Evolutionary conservation across 2,797 vertebrate genomes (phyloP).

Genomic region (Artibeus jamaicensis): DNA sequence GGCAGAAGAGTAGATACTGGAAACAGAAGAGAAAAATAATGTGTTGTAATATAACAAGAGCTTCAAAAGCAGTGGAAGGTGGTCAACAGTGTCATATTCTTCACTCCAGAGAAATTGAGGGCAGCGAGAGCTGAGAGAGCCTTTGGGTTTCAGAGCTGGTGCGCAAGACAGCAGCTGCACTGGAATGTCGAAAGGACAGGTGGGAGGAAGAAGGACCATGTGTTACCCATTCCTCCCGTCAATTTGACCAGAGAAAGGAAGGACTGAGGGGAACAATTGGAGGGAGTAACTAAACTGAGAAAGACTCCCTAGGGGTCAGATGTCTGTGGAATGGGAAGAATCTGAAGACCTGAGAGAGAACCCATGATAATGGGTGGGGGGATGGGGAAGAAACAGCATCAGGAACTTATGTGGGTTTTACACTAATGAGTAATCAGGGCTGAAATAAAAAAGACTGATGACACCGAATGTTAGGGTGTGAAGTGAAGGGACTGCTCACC

Average conservation of each 20-base stretch:
- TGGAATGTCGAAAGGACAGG: too few relatives aligned
- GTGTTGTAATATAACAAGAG: background rate
- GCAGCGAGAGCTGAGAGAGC: background rate
- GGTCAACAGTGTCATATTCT: background rate
- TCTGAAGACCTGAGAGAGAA: background rate
- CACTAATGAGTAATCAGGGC: background rate
- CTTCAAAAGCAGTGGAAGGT: background rate
- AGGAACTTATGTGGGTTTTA: background rate
- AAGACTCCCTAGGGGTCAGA: background rate
- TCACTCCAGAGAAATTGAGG: background rate
- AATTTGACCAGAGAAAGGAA: background rate
- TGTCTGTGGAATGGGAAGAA: background rate
- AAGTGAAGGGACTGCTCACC: background rate
- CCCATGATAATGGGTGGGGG: background rate
- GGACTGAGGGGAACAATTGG: background rate
- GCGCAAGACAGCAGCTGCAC: background rate
- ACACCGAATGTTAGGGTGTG: background rate
- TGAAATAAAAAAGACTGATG: background rate
- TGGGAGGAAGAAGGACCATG: background rate
- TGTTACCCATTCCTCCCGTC: background rate
- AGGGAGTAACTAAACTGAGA: background rate
- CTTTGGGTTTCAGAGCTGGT: background rate
- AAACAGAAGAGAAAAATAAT: background rate
- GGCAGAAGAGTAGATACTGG: background rate
- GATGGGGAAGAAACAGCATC: background rate